A percentile compares a stretch with the other conserved stretches of the same genome.
phyloP scores from a whole-genome alignment of 2,113 vertebrate species.

The Pelobates fuscus region DNA sequence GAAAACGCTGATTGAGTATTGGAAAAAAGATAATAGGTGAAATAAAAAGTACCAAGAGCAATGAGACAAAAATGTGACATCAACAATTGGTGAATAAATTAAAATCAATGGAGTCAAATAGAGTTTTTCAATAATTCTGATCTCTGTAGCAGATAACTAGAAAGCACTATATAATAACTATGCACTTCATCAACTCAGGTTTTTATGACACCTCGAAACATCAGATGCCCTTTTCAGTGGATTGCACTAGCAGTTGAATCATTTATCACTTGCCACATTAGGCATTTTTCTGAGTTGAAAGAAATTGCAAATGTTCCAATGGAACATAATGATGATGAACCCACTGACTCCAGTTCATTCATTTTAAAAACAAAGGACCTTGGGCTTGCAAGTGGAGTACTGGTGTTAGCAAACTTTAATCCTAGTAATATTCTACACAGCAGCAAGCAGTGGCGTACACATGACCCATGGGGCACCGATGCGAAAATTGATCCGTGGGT shows the following conservation, averaged over 20 bases:
- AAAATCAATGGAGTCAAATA: conserved; percentile 59
- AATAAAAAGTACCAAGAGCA: no score
- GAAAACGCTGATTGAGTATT: no score
- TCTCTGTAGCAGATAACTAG: conserved; percentile 51
- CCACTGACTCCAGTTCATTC: conserved; percentile 54
- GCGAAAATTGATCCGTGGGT: no score
- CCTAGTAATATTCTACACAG: conserved; percentile 14
- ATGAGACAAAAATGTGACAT: neutral
- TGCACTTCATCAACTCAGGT: conserved; percentile 59
- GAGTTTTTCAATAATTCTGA: conserved; percentile 56
- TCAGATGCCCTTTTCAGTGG: conserved; percentile 58
- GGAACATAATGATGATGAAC: conserved; percentile 62
- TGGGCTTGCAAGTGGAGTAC: conserved; percentile 58
- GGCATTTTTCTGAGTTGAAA: conserved; percentile 63
- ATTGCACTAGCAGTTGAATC: conserved; percentile 57
- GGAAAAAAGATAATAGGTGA: no score
- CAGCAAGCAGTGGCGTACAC: no score
- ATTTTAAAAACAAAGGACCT: conserved; percentile 60
- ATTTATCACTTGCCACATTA: conserved; percentile 60
- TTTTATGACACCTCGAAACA: conserved; percentile 59
- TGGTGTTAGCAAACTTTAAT: conserved; percentile 20
- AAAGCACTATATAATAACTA: conserved; percentile 53
- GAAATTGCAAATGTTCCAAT: conserved; percentile 66
- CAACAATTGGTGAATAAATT: conserved; percentile 26
- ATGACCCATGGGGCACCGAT: no score